Conservation (phyloP, 2,888 invertebrate species). For the Chromoteleia sp. region DNA sequence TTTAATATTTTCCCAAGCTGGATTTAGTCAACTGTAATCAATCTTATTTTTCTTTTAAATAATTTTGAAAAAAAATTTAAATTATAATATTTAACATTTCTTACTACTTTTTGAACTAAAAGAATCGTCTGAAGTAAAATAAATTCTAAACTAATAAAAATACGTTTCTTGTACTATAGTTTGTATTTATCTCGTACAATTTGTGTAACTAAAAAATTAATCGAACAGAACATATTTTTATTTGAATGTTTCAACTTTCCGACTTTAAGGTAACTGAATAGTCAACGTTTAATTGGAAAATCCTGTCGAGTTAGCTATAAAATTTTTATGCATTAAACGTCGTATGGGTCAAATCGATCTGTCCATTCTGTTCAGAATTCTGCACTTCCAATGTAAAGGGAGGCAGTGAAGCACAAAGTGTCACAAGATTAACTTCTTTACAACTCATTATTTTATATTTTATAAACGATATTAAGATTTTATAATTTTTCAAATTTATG, state of each 20-base stretch:
- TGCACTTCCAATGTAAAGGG: slow-evolving; percentile 8
- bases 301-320: slow-evolving; percentile 23
- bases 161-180: no score
- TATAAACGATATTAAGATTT: slow-evolving; percentile 1
- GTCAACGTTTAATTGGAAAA: slow-evolving; percentile 15
- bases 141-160: no score
- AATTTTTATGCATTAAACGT: slow-evolving; percentile 39
- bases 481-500: background rate
- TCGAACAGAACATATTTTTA: background rate
- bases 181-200: no score
- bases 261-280: background rate
- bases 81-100: no score
- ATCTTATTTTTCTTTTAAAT: no score
- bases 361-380: slow-evolving; percentile 15
- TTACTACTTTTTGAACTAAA: no score
- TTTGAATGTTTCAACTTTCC: background rate
- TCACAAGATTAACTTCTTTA: slow-evolving; percentile 17
- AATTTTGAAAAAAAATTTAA: no score
- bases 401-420: slow-evolving; percentile 18
- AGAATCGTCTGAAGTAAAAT: no score
- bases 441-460: background rate
- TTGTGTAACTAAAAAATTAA: no score
- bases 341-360: slow-evolving; percentile 17
- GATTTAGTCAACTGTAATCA: no score
- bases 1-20: no score